Evolutionary conservation across 2,888 invertebrate species (phyloP), one percentile per base, ranked within the genome.

Genomic region (Pammene aurita): DNA sequence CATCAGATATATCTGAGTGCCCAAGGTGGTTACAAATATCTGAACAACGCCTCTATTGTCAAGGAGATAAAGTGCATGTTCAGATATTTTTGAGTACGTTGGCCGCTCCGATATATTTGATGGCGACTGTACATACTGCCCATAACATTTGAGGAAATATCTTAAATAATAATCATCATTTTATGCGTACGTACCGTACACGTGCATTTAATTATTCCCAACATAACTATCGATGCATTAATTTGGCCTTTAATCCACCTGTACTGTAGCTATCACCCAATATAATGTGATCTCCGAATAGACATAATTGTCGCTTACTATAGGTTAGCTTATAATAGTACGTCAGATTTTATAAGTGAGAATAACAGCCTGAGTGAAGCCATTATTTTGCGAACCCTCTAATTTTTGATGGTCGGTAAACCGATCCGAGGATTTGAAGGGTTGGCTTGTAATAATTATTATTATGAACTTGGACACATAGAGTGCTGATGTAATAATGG

Each of bases 361-460:
- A 50, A 50, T 50, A 50, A 18, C 50, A 50, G 18, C 10, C 10
- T 7, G 18, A 18, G 26, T 9, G 44, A 58, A 58, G 42, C 58
- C 58, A 58, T 44, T 44, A 58, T 58, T 44, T 58, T 44, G 44
- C 26, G 16, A 58, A 44, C 58, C 58, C 44, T 58, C 58, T 44
- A 26, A 58, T 58, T 58, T 26, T 58, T 46, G 44, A 58, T 34
- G 58, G 42, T 46, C 10, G 13, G 44, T 42, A 57, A 42, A 18
- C 26, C 26, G 34, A 46, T 5, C 26, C 57, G 57, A n/a, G 42
- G 2, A 26, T 44, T 58, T 58, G 26, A 57, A 58, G 58, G 58
- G 58, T 58, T 58, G 18, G 26, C 14, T 46, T 44, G 44, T 13
- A 44, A 13, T 34, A 34, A 34, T 54, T 10, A 50, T 50, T 16